Percentiles rank a stretch among this genome's conserved stretches.
Conservation (phyloP, 2,888 invertebrate genomes). For the Apamea epomidion region DNA sequence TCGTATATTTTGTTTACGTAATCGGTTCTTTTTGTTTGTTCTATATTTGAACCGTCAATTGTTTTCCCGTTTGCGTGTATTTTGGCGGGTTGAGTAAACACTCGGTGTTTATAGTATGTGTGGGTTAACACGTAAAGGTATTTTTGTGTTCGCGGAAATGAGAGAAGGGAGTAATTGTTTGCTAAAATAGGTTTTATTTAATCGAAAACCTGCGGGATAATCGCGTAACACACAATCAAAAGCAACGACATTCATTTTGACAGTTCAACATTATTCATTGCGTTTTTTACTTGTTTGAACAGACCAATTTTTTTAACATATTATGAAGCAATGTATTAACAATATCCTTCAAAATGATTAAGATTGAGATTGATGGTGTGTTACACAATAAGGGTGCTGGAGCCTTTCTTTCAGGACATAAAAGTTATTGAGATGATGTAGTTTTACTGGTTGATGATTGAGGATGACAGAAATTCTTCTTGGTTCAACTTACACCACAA, state of each 20-base stretch:
- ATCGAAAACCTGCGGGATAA: neutral
- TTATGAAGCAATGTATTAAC: neutral
- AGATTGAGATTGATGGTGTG: neutral
- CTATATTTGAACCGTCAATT: constrained; percentile 62
- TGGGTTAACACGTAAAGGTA: neutral
- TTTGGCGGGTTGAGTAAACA: constrained; percentile 48
- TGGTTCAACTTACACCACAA: neutral
- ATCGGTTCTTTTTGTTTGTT: constrained; percentile 67
- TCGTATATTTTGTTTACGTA: constrained; percentile 75
- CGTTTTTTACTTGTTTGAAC: too few species aligned
- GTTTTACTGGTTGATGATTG: neutral
- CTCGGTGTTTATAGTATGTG: constrained; percentile 13
- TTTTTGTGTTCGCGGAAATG: neutral
- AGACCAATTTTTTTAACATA: too few species aligned
- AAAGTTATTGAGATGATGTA: too few species aligned
- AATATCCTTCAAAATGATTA: neutral
- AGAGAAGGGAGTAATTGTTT: neutral
- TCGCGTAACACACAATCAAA: neutral
- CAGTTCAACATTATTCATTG: neutral
- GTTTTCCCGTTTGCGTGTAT: constrained; percentile 51
- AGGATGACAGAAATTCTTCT: too few species aligned
- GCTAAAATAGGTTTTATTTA: neutral
- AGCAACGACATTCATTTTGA: too few species aligned
- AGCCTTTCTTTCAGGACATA: neutral
- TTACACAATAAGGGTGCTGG: neutral